Conservation (phyloP, 2,888 invertebrate genomes). For the Agrilus mali region DNA sequence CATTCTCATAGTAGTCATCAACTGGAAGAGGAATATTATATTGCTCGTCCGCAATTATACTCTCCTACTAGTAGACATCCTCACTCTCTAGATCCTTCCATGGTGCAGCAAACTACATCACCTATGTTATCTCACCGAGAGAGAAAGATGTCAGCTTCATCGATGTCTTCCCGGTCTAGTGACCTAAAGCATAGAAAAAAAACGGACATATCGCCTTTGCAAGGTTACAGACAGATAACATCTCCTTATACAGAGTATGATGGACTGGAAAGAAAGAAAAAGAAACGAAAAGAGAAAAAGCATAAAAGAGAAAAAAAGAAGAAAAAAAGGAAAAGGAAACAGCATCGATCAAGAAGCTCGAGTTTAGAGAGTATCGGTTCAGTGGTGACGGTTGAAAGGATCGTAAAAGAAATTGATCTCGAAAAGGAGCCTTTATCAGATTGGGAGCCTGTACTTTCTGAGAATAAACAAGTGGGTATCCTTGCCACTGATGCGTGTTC, state of each 20-base stretch:
- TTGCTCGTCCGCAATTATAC: constrained; percentile 9
- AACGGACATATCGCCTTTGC: constrained; percentile 24
- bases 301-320: constrained; percentile 53
- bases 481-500: constrained; percentile 30
- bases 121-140: constrained; percentile 27
- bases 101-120: constrained; percentile 38
- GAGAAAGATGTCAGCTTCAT: constrained; percentile 31
- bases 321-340: constrained; percentile 61
- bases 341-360: constrained; percentile 53
- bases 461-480: constrained; percentile 19
- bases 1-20: constrained; percentile 17
- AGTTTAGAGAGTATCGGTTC: constrained; percentile 54
- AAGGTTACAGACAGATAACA: constrained; percentile 18
- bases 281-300: constrained; percentile 59
- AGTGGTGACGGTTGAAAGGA: constrained; percentile 36
- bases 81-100: constrained; percentile 30
- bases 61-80: constrained; percentile 19
- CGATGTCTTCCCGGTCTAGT: constrained; percentile 31
- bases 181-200: constrained; percentile 30
- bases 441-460: constrained; percentile 26
- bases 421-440: constrained; percentile 25
- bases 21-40: constrained; percentile 28
- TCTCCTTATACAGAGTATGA: constrained; percentile 39
- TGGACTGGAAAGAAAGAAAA: constrained; percentile 33
- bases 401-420: too few relatives aligned